phyloP scores from a whole-genome alignment of 2,888 invertebrate species.

The Ennomos fuscantarius region DNA sequence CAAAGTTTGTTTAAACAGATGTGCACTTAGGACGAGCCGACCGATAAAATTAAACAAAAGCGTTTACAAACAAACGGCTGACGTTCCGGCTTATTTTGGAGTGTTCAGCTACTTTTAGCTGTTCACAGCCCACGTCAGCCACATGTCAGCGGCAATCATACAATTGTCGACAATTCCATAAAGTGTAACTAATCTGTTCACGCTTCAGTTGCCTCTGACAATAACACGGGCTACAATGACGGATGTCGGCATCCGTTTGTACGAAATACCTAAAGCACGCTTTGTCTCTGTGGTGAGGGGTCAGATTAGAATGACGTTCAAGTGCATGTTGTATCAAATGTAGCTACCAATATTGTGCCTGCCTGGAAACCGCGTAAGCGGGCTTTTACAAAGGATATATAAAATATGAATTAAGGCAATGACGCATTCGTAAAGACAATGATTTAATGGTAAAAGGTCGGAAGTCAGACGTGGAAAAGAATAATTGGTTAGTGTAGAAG shows the following conservation, averaged over 20 bases:
- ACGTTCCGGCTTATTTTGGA: constrained; percentile 14
- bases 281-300: constrained; percentile 34
- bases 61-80: constrained; percentile 9
- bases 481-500: no score
- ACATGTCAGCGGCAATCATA: constrained; percentile 30
- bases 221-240: constrained; percentile 59
- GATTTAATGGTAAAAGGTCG: no score
- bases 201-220: constrained; percentile 68
- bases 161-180: constrained; percentile 46
- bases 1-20: constrained; percentile 17
- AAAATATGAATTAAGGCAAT: no score
- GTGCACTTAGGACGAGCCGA: constrained; percentile 1
- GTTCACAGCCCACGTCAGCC: constrained; percentile 17
- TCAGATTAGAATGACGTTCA: constrained; percentile 35
- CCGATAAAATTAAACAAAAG: constrained; percentile 16
- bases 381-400: no score
- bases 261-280: constrained; percentile 50
- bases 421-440: no score
- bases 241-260: constrained; percentile 71
- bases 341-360: not conserved
- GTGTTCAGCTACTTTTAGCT: constrained; percentile 15
- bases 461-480: no score
- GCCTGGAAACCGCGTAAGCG: not conserved
- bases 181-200: constrained; percentile 53
- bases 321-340: not conserved